phyloP scores from a whole-genome alignment of 1,140 invertebrate species.

The Copidosoma floridanum region DNA sequence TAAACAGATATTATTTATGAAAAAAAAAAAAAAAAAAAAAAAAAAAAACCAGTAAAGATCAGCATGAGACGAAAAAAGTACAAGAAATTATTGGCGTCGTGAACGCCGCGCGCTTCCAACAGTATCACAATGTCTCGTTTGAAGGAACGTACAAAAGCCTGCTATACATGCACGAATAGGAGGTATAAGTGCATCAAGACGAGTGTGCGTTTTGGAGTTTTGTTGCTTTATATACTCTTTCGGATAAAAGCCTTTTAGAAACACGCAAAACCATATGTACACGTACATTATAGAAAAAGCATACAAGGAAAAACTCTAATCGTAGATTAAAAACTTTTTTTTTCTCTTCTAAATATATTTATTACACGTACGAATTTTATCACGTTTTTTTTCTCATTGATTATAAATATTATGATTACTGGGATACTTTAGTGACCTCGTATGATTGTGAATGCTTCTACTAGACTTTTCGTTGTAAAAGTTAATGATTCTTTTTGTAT shows the following conservation, averaged over 20 bases:
- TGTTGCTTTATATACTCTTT: background rate
- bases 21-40: constrained; percentile 10
- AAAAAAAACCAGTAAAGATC: constrained; percentile 16
- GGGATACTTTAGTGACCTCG: background rate
- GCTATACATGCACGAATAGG: too few species aligned
- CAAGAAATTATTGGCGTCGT: constrained; percentile 23
- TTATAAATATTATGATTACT: background rate
- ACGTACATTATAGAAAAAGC: background rate
- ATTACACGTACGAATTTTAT: background rate
- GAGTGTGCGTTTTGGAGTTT: constrained; percentile 26
- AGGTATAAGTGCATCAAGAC: constrained; percentile 28
- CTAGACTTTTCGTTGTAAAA: constrained; percentile 12
- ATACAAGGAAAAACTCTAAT: background rate
- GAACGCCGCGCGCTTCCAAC: constrained; percentile 41
- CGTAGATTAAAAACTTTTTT: background rate
- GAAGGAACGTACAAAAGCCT: constrained; percentile 53
- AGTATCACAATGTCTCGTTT: constrained; percentile 57
- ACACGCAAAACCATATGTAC: constrained; percentile 7
- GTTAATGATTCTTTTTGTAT: constrained; percentile 16
- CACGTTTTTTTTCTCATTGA: too few species aligned
- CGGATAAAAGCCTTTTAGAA: constrained; percentile 12
- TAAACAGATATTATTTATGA: background rate
- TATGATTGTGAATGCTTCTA: constrained; percentile 17
- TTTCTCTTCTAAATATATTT: background rate
- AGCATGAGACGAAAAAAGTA: constrained; percentile 23